These are phyloP conservation scores for Microctenopoma lineatum DNA, from an alignment of 2,797 vertebrate species.

Conservation along the genomic window DNA sequence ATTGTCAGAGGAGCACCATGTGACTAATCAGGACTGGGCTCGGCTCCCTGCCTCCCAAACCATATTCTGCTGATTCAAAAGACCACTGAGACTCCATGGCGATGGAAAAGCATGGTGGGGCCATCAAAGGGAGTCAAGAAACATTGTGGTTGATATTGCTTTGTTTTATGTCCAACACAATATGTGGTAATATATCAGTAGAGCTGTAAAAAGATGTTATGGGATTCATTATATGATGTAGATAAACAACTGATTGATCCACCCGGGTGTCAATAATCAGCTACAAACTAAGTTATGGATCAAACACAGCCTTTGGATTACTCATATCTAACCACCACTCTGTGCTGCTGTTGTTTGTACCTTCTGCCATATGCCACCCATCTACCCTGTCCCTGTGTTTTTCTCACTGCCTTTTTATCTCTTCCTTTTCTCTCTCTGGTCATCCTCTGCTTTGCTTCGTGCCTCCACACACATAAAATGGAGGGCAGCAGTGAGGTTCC, in stretches of 20 bases:
- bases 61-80: slow-evolving; percentile 79
- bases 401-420: slow-evolving; percentile 58
- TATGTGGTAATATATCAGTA: slow-evolving; percentile 57
- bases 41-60: slow-evolving; percentile 64
- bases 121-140: slow-evolving; percentile 65
- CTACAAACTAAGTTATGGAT: slow-evolving; percentile 53
- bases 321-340: slow-evolving; percentile 32
- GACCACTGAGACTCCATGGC: slow-evolving; percentile 62
- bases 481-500: slow-evolving; percentile 90
- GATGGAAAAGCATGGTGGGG: slow-evolving; percentile 65
- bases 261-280: slow-evolving; percentile 57
- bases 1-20: slow-evolving; percentile 71
- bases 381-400: slow-evolving; percentile 46
- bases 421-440: slow-evolving; percentile 71
- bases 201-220: slow-evolving; percentile 57
- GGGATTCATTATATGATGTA: slow-evolving; percentile 57
- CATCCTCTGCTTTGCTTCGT: slow-evolving; percentile 71
- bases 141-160: slow-evolving; percentile 55
- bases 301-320: slow-evolving; percentile 42
- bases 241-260: slow-evolving; percentile 65
- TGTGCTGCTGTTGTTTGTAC: slow-evolving; percentile 48
- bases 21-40: slow-evolving; percentile 77
- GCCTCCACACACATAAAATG: slow-evolving; percentile 78
- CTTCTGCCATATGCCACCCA: slow-evolving; percentile 58
- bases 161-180: slow-evolving; percentile 69